A percentile compares a stretch with the other conserved stretches of the same genome.
Conservation (phyloP, 35 echinoderm and acorn worm species). For the Heliocidaris erythrogramma region DNA sequence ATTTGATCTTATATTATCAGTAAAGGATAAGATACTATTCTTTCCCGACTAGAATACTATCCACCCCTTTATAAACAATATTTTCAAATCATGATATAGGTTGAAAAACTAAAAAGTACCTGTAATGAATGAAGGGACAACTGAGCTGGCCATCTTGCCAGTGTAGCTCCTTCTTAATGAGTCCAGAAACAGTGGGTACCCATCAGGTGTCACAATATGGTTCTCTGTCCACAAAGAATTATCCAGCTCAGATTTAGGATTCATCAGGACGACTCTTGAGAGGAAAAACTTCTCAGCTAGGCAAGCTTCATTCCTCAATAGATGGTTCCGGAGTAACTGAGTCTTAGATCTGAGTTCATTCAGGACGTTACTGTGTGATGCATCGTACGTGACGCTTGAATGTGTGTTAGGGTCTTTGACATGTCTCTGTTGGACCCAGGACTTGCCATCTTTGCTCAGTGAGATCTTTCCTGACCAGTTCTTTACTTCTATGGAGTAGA, state of each 20-base stretch:
- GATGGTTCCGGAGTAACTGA: constrained; percentile 78
- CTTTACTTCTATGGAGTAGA: constrained; percentile 92
- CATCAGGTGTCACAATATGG: constrained; percentile 65
- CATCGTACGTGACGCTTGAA: constrained; percentile 66
- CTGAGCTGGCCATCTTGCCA: constrained; percentile 63
- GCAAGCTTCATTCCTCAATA: constrained; percentile 83
- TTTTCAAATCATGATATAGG: too few species aligned
- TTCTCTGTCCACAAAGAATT: constrained; percentile 52
- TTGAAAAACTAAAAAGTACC: constrained; percentile 23
- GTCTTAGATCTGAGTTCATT: constrained; percentile 65
- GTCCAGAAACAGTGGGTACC: constrained; percentile 67
- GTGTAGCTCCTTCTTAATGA: constrained; percentile 72
- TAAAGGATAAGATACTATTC: background rate
- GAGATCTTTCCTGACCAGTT: constrained; percentile 89
- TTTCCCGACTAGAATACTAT: background rate
- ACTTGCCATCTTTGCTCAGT: constrained; percentile 70
- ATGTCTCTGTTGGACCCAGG: constrained; percentile 78
- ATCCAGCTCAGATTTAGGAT: constrained; percentile 62
- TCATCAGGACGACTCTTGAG: constrained; percentile 85
- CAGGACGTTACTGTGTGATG: constrained; percentile 74
- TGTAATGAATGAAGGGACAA: constrained; percentile 86
- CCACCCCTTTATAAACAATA: constrained; percentile 22
- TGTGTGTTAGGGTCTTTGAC: constrained; percentile 53
- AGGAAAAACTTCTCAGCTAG: constrained; percentile 80
- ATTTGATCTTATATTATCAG: too few species aligned